Evolutionary conservation across 1,140 invertebrate genomes (phyloP), one percentile per base, ranked within the genome.

Genomic region (Dufourea novaeangliae): DNA sequence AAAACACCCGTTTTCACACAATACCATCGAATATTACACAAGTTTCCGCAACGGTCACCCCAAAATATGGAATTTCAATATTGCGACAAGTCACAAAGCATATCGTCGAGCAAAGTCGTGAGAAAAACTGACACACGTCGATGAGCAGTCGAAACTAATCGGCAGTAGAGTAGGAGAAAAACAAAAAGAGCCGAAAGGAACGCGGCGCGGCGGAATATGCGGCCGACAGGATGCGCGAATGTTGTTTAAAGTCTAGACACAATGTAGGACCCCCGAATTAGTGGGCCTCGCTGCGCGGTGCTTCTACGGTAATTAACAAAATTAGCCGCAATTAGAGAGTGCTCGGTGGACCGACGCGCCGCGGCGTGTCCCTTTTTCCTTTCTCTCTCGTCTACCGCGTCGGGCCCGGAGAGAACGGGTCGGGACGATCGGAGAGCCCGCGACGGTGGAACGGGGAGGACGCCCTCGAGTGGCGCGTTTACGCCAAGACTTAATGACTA

Each of bases 241-340:
- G 88, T 91, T 91, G 89, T 91, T 91, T 91, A 90, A 90, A 88
- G 90, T 91, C 90, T 91, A 91, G 90, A 91, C 90, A 87, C 88
- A 90, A 90, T 88, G 89, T 91, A 87, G 85, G 88, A 91, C 88
- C 89, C 90, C 78, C 75, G 88, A 91, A 91, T 91, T 91, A 91
- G 90, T 81, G 87, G 83, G 85, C 66, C 79, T 76, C 66, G 74
- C 80, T 57, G 71, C 79, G 79, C 82, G 82, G 79, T 83, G 85
- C 81, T 84, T 86, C 81, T 80, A 85, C 77, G 87, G 87, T 91
- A 91, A 91, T 91, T 91, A 91, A 91, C 89, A 54, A 91, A 91
- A 91, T 91, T 91, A 91, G 89, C 83, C 81, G 88, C 90, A 91
- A 91, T 91, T 91, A 90, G 90, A 91, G 88, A 91, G 90, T 88